Base-by-base conservation (phyloP, 2,888 invertebrate species). In the Aporophyla nigra region DNA sequence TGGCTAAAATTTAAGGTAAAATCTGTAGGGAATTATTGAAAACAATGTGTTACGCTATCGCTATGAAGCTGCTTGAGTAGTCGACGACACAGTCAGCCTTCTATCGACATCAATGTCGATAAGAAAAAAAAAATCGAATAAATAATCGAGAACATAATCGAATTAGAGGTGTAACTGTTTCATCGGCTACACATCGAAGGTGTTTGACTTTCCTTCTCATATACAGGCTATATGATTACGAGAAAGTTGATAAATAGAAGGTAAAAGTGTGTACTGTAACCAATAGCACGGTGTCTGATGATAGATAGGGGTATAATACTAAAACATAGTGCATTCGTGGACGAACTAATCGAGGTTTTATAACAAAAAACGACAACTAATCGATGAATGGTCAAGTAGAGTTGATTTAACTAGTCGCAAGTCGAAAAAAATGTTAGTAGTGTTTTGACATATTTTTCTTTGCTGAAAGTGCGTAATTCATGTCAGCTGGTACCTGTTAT, bases 381-480 rank as follows among this genome's bases (percentile, higher is more conserved):
- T 95, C 94, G 95, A 95, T 95, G 93, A 94, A 96, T 95, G 96
- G 96, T 96, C 95, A 94, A 95, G 97, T 97, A 96, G 97, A 97
- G 97, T 97, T 97, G 97, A 97, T 96, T 97, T 96, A 95, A 95
- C 96, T 97, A 97, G 97, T 97, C 95, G 97, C 97, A 96, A 95
- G 96, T 95, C 95, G 96, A 96, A 95, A 94, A 92, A 95, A 95
- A 95, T 94, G 96, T 96, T 96, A 92, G 96, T 97, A 97, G 97
- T 96, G 97, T 97, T 97, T 97, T 97, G 97, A 97, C 97, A 96
- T 97, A 95, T 96, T 97, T 97, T 97, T 97, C 97, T 96, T 97
- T 97, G 97, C 97, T 97, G 97, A 97, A 97, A 97, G 97, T 97
- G 96, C 96, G 97, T 97, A 94, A 96, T 96, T 97, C 97, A 96